Evolutionary conservation across 2,113 vertebrate genomes (phyloP).

Genomic region (Grammomys dolichurus): DNA sequence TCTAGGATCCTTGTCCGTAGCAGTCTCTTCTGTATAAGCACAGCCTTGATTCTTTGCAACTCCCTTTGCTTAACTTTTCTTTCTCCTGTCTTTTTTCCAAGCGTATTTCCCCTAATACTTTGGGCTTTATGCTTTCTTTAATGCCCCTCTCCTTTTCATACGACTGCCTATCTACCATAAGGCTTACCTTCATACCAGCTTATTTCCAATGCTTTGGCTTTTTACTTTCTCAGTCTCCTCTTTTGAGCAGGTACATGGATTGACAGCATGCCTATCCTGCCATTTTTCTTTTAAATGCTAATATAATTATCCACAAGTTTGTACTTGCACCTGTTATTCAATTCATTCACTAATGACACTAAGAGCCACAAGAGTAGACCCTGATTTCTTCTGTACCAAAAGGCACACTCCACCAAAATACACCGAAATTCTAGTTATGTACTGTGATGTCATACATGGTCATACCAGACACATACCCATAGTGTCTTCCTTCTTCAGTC

Average conservation of each 20-base stretch:
- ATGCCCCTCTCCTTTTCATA: background rate
- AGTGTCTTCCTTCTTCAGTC: background rate
- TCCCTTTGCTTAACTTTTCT: background rate
- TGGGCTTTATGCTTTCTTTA: background rate
- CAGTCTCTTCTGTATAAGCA: background rate
- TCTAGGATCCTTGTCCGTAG: background rate
- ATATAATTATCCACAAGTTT: background rate
- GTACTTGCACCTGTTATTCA: too few relatives aligned
- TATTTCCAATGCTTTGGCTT: background rate
- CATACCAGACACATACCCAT: background rate
- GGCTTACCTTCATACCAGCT: background rate
- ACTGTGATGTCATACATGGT: background rate
- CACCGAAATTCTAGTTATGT: background rate
- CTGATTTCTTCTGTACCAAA: background rate
- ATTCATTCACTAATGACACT: background rate
- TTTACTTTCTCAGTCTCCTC: background rate
- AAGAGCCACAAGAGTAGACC: background rate
- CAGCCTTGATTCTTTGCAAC: background rate
- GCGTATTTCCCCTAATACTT: background rate
- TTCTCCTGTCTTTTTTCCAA: background rate
- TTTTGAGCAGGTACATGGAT: background rate
- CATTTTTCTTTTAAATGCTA: background rate
- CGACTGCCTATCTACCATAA: background rate
- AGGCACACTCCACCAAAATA: background rate
- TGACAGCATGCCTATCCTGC: background rate